phyloP scores from a whole-genome alignment of 37 sponge, comb jelly and placozoan genomes.

The Ephydatia muelleri region DNA sequence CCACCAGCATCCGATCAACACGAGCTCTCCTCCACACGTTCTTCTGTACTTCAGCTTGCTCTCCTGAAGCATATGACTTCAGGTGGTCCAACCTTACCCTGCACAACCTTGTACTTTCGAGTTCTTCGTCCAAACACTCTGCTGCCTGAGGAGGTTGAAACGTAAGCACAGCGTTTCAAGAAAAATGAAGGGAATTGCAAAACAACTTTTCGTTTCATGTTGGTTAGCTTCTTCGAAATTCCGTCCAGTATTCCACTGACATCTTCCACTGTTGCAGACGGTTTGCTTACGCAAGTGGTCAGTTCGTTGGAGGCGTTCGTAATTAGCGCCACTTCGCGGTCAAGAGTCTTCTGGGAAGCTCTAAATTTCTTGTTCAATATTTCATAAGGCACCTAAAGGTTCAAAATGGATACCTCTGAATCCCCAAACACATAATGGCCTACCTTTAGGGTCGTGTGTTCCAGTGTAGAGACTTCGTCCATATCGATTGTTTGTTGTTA shows the following conservation, averaged over 20 bases:
- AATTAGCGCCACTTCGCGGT: conserved; percentile 81
- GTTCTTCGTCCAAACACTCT: conserved; percentile 64
- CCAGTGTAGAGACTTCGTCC: conserved; percentile 71
- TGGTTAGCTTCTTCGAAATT: conserved; percentile 39
- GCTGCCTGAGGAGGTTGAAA: conserved; percentile 28
- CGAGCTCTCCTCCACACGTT: conserved; percentile 71
- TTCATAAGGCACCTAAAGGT: conserved; percentile 90
- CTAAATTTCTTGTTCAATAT: conserved; percentile 95
- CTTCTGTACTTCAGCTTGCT: conserved; percentile 70
- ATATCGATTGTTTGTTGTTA: conserved; percentile 33
- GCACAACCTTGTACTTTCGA: conserved; percentile 43
- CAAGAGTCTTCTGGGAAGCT: conserved; percentile 80
- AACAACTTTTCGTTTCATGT: conserved; percentile 72
- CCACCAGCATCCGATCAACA: conserved; percentile 85
- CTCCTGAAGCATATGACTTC: conserved; percentile 64
- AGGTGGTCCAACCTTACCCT: conserved; percentile 62
- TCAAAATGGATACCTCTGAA: neutral
- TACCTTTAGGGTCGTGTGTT: conserved; percentile 87
- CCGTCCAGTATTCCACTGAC: conserved; percentile 39
- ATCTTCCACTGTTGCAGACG: conserved; percentile 14
- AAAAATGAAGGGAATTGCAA: neutral
- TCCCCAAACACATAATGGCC: neutral
- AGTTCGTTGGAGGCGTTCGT: conserved; percentile 33
- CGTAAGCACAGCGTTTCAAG: neutral
- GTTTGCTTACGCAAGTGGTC: neutral